These are phyloP conservation scores for Apamea crenata DNA, from an alignment of 2,888 invertebrate species.

Conservation along the genomic window DNA sequence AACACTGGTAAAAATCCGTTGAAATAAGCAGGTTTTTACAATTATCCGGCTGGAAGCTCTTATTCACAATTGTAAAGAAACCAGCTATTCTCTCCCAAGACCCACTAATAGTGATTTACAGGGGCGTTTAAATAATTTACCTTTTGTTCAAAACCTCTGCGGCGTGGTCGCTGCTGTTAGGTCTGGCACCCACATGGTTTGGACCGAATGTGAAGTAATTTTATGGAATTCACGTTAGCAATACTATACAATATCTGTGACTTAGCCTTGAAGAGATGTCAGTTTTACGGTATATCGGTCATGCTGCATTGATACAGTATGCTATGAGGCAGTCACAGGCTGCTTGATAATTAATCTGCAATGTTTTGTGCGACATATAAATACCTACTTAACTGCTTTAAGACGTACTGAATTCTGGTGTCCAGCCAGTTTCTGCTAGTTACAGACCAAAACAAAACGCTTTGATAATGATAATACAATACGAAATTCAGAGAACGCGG, in stretches of 20 bases:
- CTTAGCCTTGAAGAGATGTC: background rate
- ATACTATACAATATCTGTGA: background rate
- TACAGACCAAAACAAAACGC: background rate
- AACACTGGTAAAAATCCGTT: background rate
- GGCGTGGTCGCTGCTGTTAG: slow-evolving; percentile 35
- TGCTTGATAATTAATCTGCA: background rate
- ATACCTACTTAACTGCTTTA: background rate
- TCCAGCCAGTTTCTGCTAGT: background rate
- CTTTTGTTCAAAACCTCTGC: slow-evolving; percentile 59
- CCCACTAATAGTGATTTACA: slow-evolving; percentile 61
- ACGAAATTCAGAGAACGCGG: background rate
- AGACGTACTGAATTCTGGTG: background rate
- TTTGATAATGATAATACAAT: background rate
- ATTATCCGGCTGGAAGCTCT: slow-evolving; percentile 23
- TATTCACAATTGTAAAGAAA: slow-evolving; percentile 50
- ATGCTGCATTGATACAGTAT: background rate
- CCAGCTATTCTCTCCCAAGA: slow-evolving; percentile 48
- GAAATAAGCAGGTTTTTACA: slow-evolving; percentile 23
- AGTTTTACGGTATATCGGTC: background rate
- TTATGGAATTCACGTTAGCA: background rate
- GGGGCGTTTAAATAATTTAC: slow-evolving; percentile 59
- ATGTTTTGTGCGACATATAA: background rate
- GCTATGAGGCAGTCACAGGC: background rate
- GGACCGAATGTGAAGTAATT: background rate
- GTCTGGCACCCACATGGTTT: slow-evolving; percentile 16